phyloP scores from a whole-genome alignment of 1,140 invertebrate genomes.

The Bursaphelenchus mucronatus region DNA sequence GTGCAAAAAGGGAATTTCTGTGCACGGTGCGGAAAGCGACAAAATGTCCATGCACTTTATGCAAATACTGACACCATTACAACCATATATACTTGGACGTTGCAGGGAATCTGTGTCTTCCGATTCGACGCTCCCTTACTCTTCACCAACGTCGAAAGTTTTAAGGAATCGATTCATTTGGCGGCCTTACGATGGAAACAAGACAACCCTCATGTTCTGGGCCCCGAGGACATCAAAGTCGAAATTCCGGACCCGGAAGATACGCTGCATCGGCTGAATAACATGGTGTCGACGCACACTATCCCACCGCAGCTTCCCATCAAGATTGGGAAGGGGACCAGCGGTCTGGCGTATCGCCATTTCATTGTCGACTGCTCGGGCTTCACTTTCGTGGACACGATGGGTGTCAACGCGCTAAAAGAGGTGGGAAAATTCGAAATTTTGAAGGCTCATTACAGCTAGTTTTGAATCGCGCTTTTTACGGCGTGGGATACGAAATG shows the following conservation, averaged over 20 bases:
- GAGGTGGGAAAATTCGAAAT: conserved; percentile 26
- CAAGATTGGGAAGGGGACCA: conserved; percentile 30
- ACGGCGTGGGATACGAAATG: too few species aligned
- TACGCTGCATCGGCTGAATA: conserved; percentile 19
- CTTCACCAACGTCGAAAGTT: conserved; percentile 59
- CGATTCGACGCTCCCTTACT: conserved; percentile 58
- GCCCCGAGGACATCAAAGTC: conserved; percentile 22
- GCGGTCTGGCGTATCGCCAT: conserved; percentile 40
- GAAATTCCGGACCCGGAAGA: conserved; percentile 18
- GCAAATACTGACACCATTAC: too few species aligned
- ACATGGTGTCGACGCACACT: background rate
- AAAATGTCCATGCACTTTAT: too few species aligned
- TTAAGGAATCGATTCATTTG: conserved; percentile 52
- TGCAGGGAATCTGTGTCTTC: conserved; percentile 58
- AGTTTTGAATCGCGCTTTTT: too few species aligned
- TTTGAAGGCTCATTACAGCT: too few species aligned
- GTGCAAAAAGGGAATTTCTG: too few species aligned
- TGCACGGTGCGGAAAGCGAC: too few species aligned
- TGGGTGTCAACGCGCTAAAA: conserved; percentile 60
- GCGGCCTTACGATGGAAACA: conserved; percentile 44
- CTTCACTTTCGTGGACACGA: conserved; percentile 60
- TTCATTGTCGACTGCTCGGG: conserved; percentile 60
- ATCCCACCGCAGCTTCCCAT: conserved; percentile 5
- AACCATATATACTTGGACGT: background rate
- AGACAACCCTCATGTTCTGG: conserved; percentile 34